A percentile compares a stretch with the other conserved stretches of the same genome.
Conservation (phyloP, 2,113 vertebrate genomes). For the Ginglymostoma cirratum region DNA sequence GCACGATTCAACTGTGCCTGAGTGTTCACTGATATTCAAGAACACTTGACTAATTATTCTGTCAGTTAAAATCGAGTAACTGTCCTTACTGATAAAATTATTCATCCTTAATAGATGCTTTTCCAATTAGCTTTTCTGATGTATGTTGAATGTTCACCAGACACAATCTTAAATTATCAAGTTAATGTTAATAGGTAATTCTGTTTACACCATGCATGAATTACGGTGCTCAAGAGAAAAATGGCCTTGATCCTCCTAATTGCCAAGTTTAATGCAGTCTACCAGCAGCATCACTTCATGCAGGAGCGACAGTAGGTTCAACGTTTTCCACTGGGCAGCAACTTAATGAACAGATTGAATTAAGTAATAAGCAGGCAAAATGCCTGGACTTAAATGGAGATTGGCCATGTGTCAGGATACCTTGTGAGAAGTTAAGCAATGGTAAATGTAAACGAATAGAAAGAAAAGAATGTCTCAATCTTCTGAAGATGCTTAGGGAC, state of each 20-base stretch:
- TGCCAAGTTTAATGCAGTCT: slow-evolving; percentile 38
- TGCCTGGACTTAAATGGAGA: not conserved
- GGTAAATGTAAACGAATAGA: not conserved
- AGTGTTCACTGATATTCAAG: not conserved
- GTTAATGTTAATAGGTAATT: slow-evolving; percentile 25
- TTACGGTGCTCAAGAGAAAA: slow-evolving; percentile 2
- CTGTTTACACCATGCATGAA: not conserved
- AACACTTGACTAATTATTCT: not conserved
- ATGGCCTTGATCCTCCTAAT: slow-evolving; percentile 43
- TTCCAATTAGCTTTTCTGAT: slow-evolving; percentile 12
- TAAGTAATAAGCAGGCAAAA: slow-evolving; percentile 14
- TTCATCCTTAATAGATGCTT: slow-evolving; percentile 20
- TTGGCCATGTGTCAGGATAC: not conserved
- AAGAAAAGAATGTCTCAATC: not conserved
- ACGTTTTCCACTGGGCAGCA: slow-evolving; percentile 43
- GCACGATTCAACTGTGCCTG: not conserved
- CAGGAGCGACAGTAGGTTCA: slow-evolving; percentile 33
- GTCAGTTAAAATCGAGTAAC: not conserved
- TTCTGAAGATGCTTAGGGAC: not conserved
- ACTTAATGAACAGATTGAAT: slow-evolving; percentile 37
- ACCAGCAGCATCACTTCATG: slow-evolving; percentile 40
- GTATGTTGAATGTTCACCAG: slow-evolving; percentile 42
- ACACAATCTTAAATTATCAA: slow-evolving; percentile 51
- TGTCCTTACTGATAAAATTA: not conserved
- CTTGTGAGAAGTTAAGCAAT: not conserved